These are phyloP conservation scores for Stenotaenia linearis DNA, from an alignment of 2,888 invertebrate species.

Conservation along the genomic window DNA sequence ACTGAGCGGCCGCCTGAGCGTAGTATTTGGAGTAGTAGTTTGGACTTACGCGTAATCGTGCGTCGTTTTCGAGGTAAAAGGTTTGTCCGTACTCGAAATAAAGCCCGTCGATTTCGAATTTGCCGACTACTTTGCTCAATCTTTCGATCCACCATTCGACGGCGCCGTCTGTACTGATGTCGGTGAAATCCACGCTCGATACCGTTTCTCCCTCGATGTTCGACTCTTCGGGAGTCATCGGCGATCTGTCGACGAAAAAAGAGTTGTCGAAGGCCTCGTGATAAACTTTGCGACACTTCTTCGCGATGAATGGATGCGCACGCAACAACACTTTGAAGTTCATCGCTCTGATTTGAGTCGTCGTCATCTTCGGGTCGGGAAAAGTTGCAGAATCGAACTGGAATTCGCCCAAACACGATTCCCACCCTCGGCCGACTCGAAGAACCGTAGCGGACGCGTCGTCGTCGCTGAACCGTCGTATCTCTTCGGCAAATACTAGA, in stretches of 20 bases:
- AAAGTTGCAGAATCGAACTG: conserved; percentile 45
- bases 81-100: conserved; percentile 79
- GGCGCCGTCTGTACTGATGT: conserved; percentile 65
- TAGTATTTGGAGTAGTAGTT: conserved; percentile 41
- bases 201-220: conserved; percentile 50
- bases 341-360: conserved; percentile 40
- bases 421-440: conserved; percentile 49
- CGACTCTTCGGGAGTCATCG: conserved; percentile 40
- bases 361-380: conserved; percentile 43
- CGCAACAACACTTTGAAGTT: conserved; percentile 44
- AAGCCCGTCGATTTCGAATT: conserved; percentile 58
- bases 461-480: background rate
- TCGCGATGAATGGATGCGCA: conserved; percentile 45
- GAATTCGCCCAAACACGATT: conserved; percentile 46
- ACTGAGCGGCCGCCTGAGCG: conserved; percentile 40
- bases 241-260: conserved; percentile 52
- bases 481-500: background rate
- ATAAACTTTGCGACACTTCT: conserved; percentile 41
- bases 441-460: background rate
- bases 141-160: conserved; percentile 50
- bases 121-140: conserved; percentile 57
- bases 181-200: conserved; percentile 67
- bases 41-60: conserved; percentile 38
- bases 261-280: conserved; percentile 40
- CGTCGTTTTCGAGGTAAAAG: conserved; percentile 59